A percentile compares a stretch with the other conserved stretches of the same genome.
phyloP scores from a whole-genome alignment of 2,797 vertebrate genomes.

The Urophycis tenuis region DNA sequence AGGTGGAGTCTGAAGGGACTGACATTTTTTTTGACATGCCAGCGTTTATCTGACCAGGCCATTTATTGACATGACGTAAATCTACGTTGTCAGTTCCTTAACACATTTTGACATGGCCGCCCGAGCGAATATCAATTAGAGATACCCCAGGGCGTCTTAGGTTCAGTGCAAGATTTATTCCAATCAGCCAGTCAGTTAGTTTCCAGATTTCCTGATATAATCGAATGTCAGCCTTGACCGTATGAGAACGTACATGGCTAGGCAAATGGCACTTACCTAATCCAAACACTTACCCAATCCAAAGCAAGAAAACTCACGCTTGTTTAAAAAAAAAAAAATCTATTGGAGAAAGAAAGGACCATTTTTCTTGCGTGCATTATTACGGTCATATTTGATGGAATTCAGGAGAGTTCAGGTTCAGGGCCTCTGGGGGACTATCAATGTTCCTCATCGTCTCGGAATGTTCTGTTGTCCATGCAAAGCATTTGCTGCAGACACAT shows the following conservation, averaged over 20 bases:
- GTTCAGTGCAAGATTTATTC: slow-evolving; percentile 45
- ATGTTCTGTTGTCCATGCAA: slow-evolving; percentile 44
- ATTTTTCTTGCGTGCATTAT: slow-evolving; percentile 22
- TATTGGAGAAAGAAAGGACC: slow-evolving; percentile 6
- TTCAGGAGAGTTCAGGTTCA: slow-evolving; percentile 33
- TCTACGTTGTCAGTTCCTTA: slow-evolving; percentile 75
- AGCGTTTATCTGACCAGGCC: slow-evolving; percentile 75
- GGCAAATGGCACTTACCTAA: slow-evolving; percentile 20
- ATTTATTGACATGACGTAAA: slow-evolving; percentile 72
- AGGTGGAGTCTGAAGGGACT: slow-evolving; percentile 73
- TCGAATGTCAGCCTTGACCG: slow-evolving; percentile 18
- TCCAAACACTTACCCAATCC: slow-evolving; percentile 18
- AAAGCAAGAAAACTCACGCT: slow-evolving; percentile 12
- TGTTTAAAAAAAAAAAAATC: neutral
- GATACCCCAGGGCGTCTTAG: slow-evolving; percentile 62
- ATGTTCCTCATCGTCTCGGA: slow-evolving; percentile 48
- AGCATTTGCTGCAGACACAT: slow-evolving; percentile 31
- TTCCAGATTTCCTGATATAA: slow-evolving; percentile 39
- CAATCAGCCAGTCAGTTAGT: slow-evolving; percentile 40
- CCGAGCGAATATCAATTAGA: slow-evolving; percentile 73
- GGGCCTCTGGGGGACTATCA: slow-evolving; percentile 36
- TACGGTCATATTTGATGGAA: slow-evolving; percentile 39
- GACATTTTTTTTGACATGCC: slow-evolving; percentile 75
- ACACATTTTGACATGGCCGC: slow-evolving; percentile 64
- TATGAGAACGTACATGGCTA: slow-evolving; percentile 14